Evolutionary conservation across 1,140 invertebrate genomes (phyloP).

Genomic region (Lepidurus apus): DNA sequence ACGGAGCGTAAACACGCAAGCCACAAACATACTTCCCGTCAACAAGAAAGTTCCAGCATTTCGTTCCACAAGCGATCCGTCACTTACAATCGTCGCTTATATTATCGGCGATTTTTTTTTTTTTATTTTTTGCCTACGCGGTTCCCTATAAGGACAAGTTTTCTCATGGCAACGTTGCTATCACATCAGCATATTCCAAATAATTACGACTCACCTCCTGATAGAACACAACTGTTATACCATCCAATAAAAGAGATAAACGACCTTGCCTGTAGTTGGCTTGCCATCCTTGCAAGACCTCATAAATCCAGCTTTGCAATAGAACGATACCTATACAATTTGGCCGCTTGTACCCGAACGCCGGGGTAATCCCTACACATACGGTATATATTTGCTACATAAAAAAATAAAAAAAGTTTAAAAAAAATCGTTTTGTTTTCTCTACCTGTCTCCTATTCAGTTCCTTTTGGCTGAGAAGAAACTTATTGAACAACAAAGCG

Average conservation of each 20-base stretch:
- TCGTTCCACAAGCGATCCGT: no score
- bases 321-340: no score
- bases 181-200: not conserved
- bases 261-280: slow-evolving; percentile 1
- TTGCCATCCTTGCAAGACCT: not conserved
- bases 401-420: not conserved
- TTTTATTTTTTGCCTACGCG: not conserved
- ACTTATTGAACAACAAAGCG: not conserved
- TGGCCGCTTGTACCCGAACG: no score
- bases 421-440: not conserved
- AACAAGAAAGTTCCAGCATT: no score
- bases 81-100: not conserved
- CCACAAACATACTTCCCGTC: no score
- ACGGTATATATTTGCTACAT: not conserved
- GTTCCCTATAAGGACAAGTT: not conserved
- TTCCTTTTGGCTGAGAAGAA: not conserved
- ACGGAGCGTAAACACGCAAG: slow-evolving; percentile 1
- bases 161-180: not conserved
- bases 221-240: slow-evolving; percentile 1
- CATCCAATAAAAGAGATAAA: slow-evolving; percentile 10
- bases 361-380: not conserved
- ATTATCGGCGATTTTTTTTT: not conserved
- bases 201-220: not conserved
- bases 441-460: not conserved
- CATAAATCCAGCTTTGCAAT: not conserved